Conservation (phyloP, 2,113 vertebrate species). For the Paraplagusia blochii region DNA sequence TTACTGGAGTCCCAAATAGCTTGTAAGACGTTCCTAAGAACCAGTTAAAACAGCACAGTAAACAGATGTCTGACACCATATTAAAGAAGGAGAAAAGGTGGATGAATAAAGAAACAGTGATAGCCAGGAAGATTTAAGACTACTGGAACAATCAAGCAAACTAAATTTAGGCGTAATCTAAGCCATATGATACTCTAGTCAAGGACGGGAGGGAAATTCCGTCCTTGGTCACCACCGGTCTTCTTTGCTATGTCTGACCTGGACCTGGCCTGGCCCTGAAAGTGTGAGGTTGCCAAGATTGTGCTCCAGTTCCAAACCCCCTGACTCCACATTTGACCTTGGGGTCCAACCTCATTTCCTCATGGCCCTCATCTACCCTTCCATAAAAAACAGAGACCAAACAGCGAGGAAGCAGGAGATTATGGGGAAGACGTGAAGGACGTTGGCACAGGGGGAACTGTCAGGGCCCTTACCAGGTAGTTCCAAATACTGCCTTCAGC, state of each 20-base stretch:
- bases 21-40: slow-evolving; percentile 75
- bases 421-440: slow-evolving; percentile 65
- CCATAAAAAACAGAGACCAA: slow-evolving; percentile 74
- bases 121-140: slow-evolving; percentile 76
- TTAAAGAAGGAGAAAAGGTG: slow-evolving; percentile 69
- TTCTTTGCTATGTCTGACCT: slow-evolving; percentile 31
- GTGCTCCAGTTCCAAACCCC: slow-evolving; percentile 62
- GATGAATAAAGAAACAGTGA: slow-evolving; percentile 19
- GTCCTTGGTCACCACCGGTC: slow-evolving; percentile 31
- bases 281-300: slow-evolving; percentile 53
- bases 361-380: slow-evolving; percentile 77
- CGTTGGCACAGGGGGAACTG: slow-evolving; percentile 49
- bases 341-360: slow-evolving; percentile 83
- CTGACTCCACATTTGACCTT: slow-evolving; percentile 72
- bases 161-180: slow-evolving; percentile 77
- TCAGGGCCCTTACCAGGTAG: slow-evolving; percentile 49
- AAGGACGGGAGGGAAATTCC: slow-evolving; percentile 54
- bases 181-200: slow-evolving; percentile 71
- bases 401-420: slow-evolving; percentile 65
- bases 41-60: slow-evolving; percentile 76
- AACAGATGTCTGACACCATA: slow-evolving; percentile 76
- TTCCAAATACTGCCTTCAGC: slow-evolving; percentile 38
- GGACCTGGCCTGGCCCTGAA: slow-evolving; percentile 41
- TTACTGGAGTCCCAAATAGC: slow-evolving; percentile 77
- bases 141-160: slow-evolving; percentile 78